These are phyloP conservation scores for Cantharis rufa DNA, from an alignment of 2,888 invertebrate species.

Conservation along the genomic window DNA sequence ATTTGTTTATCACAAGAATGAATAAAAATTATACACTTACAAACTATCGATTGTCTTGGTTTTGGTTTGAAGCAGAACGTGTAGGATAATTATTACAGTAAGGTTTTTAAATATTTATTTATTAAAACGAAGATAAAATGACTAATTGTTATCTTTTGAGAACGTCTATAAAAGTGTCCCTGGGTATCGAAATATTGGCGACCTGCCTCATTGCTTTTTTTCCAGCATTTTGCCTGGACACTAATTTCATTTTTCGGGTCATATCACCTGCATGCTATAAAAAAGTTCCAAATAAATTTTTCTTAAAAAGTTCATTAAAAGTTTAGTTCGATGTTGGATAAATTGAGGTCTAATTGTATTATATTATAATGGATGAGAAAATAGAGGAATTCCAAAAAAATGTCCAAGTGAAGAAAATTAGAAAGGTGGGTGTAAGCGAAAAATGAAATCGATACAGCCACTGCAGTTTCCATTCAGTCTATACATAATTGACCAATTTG, in stretches of 20 bases:
- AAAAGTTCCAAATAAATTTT: not conserved
- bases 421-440: not conserved
- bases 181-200: constrained; percentile 88
- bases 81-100: too few species aligned
- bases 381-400: too few species aligned
- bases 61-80: too few species aligned
- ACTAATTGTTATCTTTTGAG: constrained; percentile 72
- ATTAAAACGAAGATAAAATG: not conserved
- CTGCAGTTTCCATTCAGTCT: not conserved
- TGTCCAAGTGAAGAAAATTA: not conserved
- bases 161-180: constrained; percentile 92
- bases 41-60: not conserved
- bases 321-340: too few species aligned
- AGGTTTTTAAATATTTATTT: not conserved
- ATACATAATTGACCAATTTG: too few species aligned
- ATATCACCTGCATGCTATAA: constrained; percentile 89
- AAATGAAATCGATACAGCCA: not conserved
- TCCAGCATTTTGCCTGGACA: constrained; percentile 89
- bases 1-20: not conserved
- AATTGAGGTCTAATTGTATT: too few species aligned
- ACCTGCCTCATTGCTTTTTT: constrained; percentile 92
- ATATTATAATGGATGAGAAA: too few species aligned
- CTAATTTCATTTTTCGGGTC: constrained; percentile 84
- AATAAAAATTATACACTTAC: not conserved
- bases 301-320: too few species aligned